Conservation (phyloP, 2,113 vertebrate species). For the Nibea albiflora region DNA sequence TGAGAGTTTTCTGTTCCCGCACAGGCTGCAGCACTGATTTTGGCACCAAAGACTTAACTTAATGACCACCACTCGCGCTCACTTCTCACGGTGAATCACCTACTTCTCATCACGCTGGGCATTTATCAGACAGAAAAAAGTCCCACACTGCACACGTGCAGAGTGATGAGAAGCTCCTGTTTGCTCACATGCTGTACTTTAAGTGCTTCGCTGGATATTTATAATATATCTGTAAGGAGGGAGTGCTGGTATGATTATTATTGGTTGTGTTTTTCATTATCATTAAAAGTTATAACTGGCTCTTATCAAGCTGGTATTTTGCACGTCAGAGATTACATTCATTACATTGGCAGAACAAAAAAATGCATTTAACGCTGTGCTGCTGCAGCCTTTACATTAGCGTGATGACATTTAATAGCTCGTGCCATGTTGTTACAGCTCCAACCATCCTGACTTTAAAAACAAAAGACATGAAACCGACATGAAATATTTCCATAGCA, state of each 20-base stretch:
- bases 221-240: no score
- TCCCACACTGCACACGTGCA: neutral
- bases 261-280: no score
- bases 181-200: no score
- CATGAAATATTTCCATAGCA: neutral
- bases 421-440: neutral
- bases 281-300: no score
- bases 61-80: constrained; percentile 1
- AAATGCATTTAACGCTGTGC: neutral
- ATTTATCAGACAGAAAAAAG: neutral
- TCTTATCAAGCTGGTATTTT: constrained; percentile 1
- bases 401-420: neutral
- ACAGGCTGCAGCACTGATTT: constrained; percentile 5
- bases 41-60: constrained; percentile 3
- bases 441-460: neutral
- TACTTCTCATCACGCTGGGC: neutral
- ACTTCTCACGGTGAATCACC: constrained; percentile 13
- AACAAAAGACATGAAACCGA: neutral
- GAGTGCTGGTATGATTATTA: no score
- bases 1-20: neutral
- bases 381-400: neutral
- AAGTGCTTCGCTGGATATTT: neutral
- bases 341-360: neutral
- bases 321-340: neutral
- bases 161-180: no score